Evolutionary conservation across 2,888 invertebrate genomes (phyloP), one percentile per base, ranked within the genome.

Genomic region (Germaria angustata): DNA sequence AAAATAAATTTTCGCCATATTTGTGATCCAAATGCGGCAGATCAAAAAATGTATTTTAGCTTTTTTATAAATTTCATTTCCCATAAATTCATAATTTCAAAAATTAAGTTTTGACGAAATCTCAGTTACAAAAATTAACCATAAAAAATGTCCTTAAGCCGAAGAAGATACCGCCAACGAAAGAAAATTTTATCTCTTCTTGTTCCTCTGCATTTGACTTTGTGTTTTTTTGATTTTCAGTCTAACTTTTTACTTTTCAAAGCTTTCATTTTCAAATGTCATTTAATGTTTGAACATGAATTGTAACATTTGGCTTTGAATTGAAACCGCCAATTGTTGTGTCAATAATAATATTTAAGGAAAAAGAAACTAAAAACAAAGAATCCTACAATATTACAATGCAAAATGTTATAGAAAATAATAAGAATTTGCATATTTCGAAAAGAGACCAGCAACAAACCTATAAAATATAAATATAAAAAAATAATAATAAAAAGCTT

Each of bases 251-350:
- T 49, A 15, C 11, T 59, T 61, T 63, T 22, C 65, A 82, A 79
- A 75, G 79, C 79, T 82, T 82, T 82, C 79, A 79, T 79, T 82
- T 82, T 79, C 82, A 82, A 82, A 82, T 82, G 82, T 82, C 82
- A 82, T 72, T 79, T 82, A 71, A 71, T 71, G 44, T 76, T 79
- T 76, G 75, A 82, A 82, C 82, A 82, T 79, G 82, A 82, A 82
- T 82, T 72, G 82, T 82, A 82, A 76, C 82, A 82, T 79, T 82
- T 66, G 66, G 51, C 82, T 82, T 82, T 82, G 82, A 68, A 79
- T 71, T 76, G 22, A 61, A 46, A 66, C 82, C 82, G 82, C 69
- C 82, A 71, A 82, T 82, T 82, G 82, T 82, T 79, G 79, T 82
- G 82, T 82, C 82, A 82, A 82, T 69, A 78, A 69, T 28, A 28